Base-by-base conservation (phyloP, 2,888 invertebrate species). In the Trachelus tabidus region DNA sequence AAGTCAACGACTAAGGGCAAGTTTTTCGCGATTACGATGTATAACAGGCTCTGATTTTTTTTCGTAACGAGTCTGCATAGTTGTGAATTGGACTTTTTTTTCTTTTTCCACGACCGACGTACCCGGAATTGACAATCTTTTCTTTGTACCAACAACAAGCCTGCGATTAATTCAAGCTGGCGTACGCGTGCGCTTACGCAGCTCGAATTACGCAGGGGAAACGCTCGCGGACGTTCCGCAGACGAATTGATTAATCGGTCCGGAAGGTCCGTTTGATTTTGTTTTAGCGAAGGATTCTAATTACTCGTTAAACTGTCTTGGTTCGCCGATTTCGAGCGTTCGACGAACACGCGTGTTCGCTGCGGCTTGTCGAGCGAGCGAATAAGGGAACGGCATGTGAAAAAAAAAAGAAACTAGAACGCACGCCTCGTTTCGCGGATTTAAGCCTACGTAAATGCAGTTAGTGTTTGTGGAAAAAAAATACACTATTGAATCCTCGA, bases 341-440 rank as follows among this genome's bases (percentile, higher is more conserved):
- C 90, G 91, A 90, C 89, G 89, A 90, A 71, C 31, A 71, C 23
- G 71, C 31, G 33, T 71, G 33, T 71, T 33, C 71, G 33, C 33
- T 71, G 33, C 71, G 83, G 80, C 86, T 90, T 90, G 90, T 91
- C 91, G 90, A 89, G 88, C 90, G 91, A 85, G 85, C 91, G 90
- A 90, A 89, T 86, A 85, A 86, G 87, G 83, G 85, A 85, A 84
- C 83, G 86, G 84, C 82, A 77, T 76, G 76, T 75, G 74, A 75
- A 76, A 74, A 73, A 75, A 76, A 81, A 79, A 79, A 80, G 56
- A 76, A 75, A 75, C 76, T 74, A 69, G 69, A 71, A 81, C 84
- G 80, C 78, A 82, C 82, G 87, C 91, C 90, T 91, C 88, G 91
- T 90, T 90, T 90, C 89, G 87, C 87, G 87, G 91, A 91, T 91